Conservation (phyloP, 2,888 invertebrate species). For the Hololepta plana region DNA sequence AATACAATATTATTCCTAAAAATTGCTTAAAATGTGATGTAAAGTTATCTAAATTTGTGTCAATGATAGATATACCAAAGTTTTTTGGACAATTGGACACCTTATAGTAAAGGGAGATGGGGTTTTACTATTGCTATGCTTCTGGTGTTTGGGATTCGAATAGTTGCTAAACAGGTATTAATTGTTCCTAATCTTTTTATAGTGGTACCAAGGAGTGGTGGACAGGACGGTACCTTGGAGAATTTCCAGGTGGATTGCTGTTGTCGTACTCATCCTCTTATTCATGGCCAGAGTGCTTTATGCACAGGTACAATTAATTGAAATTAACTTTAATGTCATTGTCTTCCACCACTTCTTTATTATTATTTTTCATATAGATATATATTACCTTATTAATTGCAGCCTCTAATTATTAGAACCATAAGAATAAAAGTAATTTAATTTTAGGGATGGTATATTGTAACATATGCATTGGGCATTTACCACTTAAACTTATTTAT, state of each 20-base stretch:
- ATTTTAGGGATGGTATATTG: conserved; percentile 95
- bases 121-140: conserved; percentile 49
- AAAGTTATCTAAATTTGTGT: conserved; percentile 4
- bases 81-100: conserved; percentile 72
- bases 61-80: conserved; percentile 59
- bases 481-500: conserved; percentile 99
- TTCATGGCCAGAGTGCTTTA: conserved; percentile 28
- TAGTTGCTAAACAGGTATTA: conserved; percentile 63
- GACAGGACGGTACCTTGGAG: conserved; percentile 30
- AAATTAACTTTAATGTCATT: conserved; percentile 5
- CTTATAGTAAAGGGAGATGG: conserved; percentile 69
- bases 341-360: conserved; percentile 16
- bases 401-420: too few species aligned
- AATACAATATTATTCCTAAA: neutral
- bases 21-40: neutral
- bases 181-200: conserved; percentile 19
- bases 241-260: conserved; percentile 25
- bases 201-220: conserved; percentile 32
- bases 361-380: conserved; percentile 3
- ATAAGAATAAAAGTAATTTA: conserved; percentile 9
- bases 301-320: conserved; percentile 24
- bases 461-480: conserved; percentile 97
- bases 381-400: too few species aligned
- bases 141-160: conserved; percentile 57
- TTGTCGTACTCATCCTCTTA: conserved; percentile 23